Evolutionary conservation across 92 coral and sea anemone species (phyloP).

Genomic region (Desmophyllum pertusum): DNA sequence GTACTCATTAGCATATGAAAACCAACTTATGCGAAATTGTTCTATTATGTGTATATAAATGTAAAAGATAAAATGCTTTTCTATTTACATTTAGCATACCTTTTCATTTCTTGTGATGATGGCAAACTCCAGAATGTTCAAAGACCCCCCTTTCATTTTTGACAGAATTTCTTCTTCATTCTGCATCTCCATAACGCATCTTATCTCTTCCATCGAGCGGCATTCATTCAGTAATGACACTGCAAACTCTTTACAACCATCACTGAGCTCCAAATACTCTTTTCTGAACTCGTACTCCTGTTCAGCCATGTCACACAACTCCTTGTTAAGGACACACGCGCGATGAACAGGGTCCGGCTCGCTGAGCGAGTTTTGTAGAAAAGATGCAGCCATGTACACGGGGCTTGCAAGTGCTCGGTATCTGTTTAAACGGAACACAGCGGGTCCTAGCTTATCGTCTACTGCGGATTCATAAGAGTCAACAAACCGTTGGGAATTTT

Average conservation of each 20-base stretch:
- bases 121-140: conserved; percentile 57
- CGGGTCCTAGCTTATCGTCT: no score
- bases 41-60: no score
- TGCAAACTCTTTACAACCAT: conserved; percentile 47
- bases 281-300: conserved; percentile 55
- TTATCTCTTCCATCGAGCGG: conserved; percentile 56
- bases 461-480: conserved; percentile 15
- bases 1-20: no score
- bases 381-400: no score
- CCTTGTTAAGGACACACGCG: conserved; percentile 55
- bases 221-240: conserved; percentile 57
- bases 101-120: conserved; percentile 51
- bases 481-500: not conserved
- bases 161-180: not conserved
- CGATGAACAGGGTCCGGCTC: conserved; percentile 45
- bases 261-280: conserved; percentile 47
- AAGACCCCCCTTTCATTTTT: conserved; percentile 10
- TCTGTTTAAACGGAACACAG: no score
- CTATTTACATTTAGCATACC: no score
- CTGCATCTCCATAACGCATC: conserved; percentile 57
- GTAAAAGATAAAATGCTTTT: no score
- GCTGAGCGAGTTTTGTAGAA: conserved; percentile 43
- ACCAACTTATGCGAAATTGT: no score
- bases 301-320: conserved; percentile 40
- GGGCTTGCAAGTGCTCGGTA: no score